These are phyloP conservation scores for Eristalis pertinax DNA, from an alignment of 2,888 invertebrate genomes.

Conservation along the genomic window DNA sequence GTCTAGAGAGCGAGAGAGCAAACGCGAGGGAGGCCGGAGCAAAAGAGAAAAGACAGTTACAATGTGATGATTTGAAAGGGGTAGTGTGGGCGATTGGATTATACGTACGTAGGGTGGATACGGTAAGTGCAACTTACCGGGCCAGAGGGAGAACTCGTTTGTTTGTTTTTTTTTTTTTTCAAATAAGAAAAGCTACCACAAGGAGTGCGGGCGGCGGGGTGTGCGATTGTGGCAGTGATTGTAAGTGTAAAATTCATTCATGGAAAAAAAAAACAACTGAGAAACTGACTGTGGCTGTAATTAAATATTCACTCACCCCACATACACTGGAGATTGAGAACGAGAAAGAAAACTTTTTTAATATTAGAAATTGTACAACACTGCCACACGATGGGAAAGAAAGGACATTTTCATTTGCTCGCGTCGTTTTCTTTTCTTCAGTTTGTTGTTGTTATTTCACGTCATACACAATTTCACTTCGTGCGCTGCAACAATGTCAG, in stretches of 20 bases:
- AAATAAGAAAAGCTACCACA: slow-evolving; percentile 56
- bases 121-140: slow-evolving; percentile 23
- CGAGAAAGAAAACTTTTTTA: slow-evolving; percentile 54
- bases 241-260: slow-evolving; percentile 70
- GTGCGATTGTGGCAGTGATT: slow-evolving; percentile 39
- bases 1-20: background rate
- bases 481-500: slow-evolving; percentile 59
- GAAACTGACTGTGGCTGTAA: slow-evolving; percentile 4
- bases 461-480: slow-evolving; percentile 42
- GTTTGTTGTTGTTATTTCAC: slow-evolving; percentile 1
- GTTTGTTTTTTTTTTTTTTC: background rate
- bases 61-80: slow-evolving; percentile 27
- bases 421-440: background rate
- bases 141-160: background rate
- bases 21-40: slow-evolving; percentile 3
- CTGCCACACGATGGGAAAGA: slow-evolving; percentile 26
- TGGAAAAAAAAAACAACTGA: slow-evolving; percentile 49
- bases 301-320: slow-evolving; percentile 16
- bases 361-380: slow-evolving; percentile 44
- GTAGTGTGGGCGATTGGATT: background rate
- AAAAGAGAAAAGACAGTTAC: slow-evolving; percentile 21
- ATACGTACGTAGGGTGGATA: background rate
- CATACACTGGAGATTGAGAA: slow-evolving; percentile 33
- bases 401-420: slow-evolving; percentile 25
- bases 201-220: no score